Base-by-base conservation (phyloP, 2,888 invertebrate species). In the Adelognathus sp. region DNA sequence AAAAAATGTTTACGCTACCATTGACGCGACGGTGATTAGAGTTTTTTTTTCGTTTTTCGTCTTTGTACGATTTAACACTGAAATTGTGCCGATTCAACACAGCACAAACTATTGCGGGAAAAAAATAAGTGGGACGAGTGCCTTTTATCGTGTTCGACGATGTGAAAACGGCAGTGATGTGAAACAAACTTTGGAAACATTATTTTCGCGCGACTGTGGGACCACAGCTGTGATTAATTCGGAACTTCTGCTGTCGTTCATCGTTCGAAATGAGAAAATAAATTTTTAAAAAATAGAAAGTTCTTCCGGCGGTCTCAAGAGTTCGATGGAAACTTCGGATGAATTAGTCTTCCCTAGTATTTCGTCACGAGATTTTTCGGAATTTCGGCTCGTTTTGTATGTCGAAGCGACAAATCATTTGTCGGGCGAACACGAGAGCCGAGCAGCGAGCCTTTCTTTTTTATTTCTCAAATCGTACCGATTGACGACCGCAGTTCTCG, bases 341-440 rank as follows among this genome's bases (percentile, higher is more conserved):
- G n/a, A n/a, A n/a, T n/a, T n/a, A n/a, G n/a, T n/a, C n/a, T n/a
- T n/a, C n/a, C n/a, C n/a, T n/a, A n/a, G n/a, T n/a, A 58, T 24
- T 24, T 50, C 21, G 50, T 50, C n/a, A 21, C 24, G 50, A 50
- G 11, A 24, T 21, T 50, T 18, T 50, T 3, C 4, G 50, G 50
- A 21, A 63, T 24, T 39, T 18, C 21, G 31, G 24, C 9, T 33
- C 24, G 52, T 36, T 63, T 3, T 33, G 21, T 14, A 72, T 21
- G 50, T 60, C 18, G 9, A 60, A 9, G 44, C 31, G 27, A 21
- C 29, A 61, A 39, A 41, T 66, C 44, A 46, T 69, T 50, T 69
- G 76, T 63, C 63, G 61, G 73, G 60, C 73, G 79, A 64, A 76
- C 67, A 64, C 56, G 67, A 29, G 44, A 60, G 54, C 71, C n/a